phyloP scores from a whole-genome alignment of 2,113 vertebrate species.

The Cebidichthys violaceus region DNA sequence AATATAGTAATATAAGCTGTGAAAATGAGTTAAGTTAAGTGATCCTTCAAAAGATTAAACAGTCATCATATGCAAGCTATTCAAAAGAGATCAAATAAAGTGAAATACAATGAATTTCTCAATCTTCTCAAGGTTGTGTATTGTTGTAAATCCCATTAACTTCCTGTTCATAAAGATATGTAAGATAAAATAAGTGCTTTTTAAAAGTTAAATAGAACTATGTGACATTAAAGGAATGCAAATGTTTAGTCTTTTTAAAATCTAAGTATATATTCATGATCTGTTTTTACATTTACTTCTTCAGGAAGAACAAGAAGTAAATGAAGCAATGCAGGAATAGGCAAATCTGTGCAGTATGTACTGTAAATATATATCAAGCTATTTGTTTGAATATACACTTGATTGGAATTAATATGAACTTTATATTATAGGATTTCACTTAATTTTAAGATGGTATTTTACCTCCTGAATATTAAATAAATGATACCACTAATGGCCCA shows the following conservation, averaged over 20 bases:
- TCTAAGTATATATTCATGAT: not conserved
- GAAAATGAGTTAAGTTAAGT: conserved; percentile 26
- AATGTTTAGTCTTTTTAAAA: not conserved
- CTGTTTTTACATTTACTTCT: not conserved
- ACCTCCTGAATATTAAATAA: not conserved
- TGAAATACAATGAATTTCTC: not conserved
- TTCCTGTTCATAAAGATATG: not conserved
- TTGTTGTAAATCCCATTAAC: conserved; percentile 15
- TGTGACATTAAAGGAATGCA: not conserved
- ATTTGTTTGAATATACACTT: not conserved
- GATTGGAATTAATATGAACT: not conserved
- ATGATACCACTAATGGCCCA: not conserved
- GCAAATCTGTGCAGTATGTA: not conserved
- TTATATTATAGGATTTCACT: not conserved
- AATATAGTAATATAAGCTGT: not conserved
- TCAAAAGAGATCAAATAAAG: conserved; percentile 3
- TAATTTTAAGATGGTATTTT: not conserved
- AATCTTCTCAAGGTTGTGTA: not conserved
- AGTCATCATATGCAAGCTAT: not conserved
- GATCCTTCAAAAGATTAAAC: conserved; percentile 29
- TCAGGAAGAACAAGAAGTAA: not conserved
- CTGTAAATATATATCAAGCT: not conserved
- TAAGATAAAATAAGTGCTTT: not conserved
- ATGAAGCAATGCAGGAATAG: not conserved
- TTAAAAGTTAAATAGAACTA: not conserved